Conservation (phyloP, 2,888 invertebrate species). For the Acanthoscelides obtectus region DNA sequence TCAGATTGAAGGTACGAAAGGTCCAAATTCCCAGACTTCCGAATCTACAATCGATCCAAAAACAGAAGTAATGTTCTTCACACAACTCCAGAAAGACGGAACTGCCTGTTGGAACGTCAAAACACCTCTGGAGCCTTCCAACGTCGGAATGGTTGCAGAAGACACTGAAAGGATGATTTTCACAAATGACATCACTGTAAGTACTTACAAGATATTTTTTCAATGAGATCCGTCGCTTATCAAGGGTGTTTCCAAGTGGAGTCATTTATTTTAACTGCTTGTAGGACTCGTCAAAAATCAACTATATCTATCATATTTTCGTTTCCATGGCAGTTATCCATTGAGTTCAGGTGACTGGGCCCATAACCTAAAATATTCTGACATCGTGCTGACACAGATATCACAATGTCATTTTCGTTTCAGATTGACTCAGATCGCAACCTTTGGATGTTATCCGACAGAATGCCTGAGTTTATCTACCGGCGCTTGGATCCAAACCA, state of each 20-base stretch:
- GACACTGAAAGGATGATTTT: constrained; percentile 68
- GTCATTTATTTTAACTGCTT: neutral
- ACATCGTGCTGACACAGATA: too few species aligned
- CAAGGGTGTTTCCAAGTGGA: too few species aligned
- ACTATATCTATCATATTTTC: neutral
- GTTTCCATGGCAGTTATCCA: neutral
- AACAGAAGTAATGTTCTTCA: constrained; percentile 69
- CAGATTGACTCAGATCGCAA: constrained; percentile 60
- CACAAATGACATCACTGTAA: constrained; percentile 72
- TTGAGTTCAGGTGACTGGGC: too few species aligned
- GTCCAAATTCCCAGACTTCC: constrained; percentile 67
- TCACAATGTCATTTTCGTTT: constrained; percentile 26
- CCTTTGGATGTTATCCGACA: constrained; percentile 74
- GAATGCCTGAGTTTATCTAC: constrained; percentile 68
- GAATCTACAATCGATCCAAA: constrained; percentile 66
- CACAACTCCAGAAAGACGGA: constrained; percentile 72
- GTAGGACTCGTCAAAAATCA: neutral
- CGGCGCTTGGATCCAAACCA: constrained; percentile 60
- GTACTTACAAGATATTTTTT: too few species aligned
- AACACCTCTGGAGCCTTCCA: constrained; percentile 60
- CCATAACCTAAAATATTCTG: too few species aligned
- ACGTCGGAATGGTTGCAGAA: constrained; percentile 62
- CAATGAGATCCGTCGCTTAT: too few species aligned
- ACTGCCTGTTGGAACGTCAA: constrained; percentile 77
- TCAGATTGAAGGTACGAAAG: constrained; percentile 65